Evolutionary conservation across 1,140 invertebrate species (phyloP).

Genomic region (Thaumatotibia leucotreta): DNA sequence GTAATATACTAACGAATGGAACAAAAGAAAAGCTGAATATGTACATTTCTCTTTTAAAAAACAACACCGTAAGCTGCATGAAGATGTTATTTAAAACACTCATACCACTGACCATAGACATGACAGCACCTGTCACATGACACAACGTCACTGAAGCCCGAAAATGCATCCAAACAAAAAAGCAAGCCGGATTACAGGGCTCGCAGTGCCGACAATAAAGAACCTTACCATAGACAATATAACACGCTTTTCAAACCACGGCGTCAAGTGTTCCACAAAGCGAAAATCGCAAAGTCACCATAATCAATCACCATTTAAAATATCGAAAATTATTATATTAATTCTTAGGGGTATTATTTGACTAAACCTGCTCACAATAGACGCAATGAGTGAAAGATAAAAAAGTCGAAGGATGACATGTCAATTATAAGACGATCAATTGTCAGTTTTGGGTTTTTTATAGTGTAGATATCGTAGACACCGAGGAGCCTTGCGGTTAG

Average conservation of each 20-base stretch:
- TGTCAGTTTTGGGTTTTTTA: constrained; percentile 25
- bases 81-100: not conserved
- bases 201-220: constrained; percentile 20
- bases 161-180: constrained; percentile 31
- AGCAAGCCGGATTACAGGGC: constrained; percentile 26
- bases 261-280: constrained; percentile 21
- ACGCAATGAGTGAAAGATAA: constrained; percentile 49
- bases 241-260: constrained; percentile 25
- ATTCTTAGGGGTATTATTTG: constrained; percentile 65
- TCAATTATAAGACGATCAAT: constrained; percentile 68
- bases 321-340: constrained; percentile 71
- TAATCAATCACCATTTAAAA: constrained; percentile 73
- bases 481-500: constrained; percentile 43
- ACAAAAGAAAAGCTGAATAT: no score
- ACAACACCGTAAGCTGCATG: not conserved
- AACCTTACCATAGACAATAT: constrained; percentile 32
- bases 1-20: no score
- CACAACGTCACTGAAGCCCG: constrained; percentile 27
- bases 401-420: constrained; percentile 57
- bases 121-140: constrained; percentile 1
- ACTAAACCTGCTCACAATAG: constrained; percentile 64
- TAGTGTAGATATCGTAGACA: constrained; percentile 35
- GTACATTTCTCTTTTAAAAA: not conserved
- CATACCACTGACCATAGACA: constrained; percentile 2
- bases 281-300: constrained; percentile 52